Base-by-base conservation (phyloP, 2,797 vertebrate species). In the Acipenser ruthenus region DNA sequence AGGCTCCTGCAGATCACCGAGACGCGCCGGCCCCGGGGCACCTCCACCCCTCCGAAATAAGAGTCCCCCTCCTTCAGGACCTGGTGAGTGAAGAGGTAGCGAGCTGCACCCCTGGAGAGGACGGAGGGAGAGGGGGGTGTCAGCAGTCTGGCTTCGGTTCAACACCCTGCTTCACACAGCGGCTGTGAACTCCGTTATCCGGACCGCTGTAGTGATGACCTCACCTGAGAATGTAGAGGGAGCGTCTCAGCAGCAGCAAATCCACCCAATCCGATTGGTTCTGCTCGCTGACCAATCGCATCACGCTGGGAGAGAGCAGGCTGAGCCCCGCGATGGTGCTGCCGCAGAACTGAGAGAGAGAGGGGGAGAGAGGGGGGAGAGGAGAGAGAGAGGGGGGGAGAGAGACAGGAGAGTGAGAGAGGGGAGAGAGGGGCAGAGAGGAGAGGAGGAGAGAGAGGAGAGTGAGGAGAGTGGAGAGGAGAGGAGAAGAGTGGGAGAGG, bases 271-370 rank as follows among this genome's bases (percentile, higher is more conserved):
- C 83, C 0, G 67, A 62, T 0, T 80, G 56, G 7, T 82, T 71
- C 7, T 87, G 84, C 52, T 89, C 87, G 63, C 81, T 88, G 49
- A 92, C 88, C 68, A 96, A 74, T 6, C 91, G 87, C 93, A 95
- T 96, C 68, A 95, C 75, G 0, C 94, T 90, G 75, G 90, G 84
- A 0, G 94, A 95, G 59, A 96, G 75, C 50, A 96, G 80, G 70
- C 89, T 92, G 64, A 96, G 71, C 2, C 94, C 94, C 0, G 93
- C 90, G 5, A 96, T 94, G 58, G 92, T 94, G 81, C 78, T 88
- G 48, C 94, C 94, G 12, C 93, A 96, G 74, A 95, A 96, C 94
- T 96, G 67, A 55, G n/a, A n/a, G n/a, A n/a, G n/a, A n/a, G n/a
- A n/a, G n/a, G n/a, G n/a, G n/a, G n/a, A n/a, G n/a, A n/a, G n/a